Percentiles rank a stretch among this genome's conserved stretches.
These are phyloP conservation scores for Lerema accius DNA, from an alignment of 1,140 invertebrate genomes.

Conservation along the genomic window DNA sequence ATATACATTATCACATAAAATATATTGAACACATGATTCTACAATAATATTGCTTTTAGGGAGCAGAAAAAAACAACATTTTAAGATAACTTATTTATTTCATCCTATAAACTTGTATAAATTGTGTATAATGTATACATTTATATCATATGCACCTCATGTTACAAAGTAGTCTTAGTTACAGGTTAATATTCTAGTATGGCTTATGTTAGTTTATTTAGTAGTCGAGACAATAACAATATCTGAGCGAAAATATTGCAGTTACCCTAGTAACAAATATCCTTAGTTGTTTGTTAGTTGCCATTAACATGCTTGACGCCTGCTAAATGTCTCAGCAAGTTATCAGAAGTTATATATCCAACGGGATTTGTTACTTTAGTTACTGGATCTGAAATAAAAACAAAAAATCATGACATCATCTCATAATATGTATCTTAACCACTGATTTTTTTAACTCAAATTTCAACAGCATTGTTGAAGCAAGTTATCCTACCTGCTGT, in stretches of 20 bases:
- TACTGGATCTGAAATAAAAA: slow-evolving; percentile 47
- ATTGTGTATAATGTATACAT: slow-evolving; percentile 12
- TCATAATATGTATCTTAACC: no score
- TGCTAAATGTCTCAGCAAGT: slow-evolving; percentile 47
- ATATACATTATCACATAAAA: no score
- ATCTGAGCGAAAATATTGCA: not conserved
- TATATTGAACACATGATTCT: no score
- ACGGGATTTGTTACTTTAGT: slow-evolving; percentile 44
- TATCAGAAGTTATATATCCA: slow-evolving; percentile 60
- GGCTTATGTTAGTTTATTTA: not conserved
- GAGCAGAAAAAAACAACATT: not conserved
- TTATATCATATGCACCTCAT: slow-evolving; percentile 32
- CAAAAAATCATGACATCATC: no score
- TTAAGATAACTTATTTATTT: slow-evolving; percentile 7
- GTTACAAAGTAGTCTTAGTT: slow-evolving; percentile 9
- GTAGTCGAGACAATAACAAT: not conserved
- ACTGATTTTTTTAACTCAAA: no score
- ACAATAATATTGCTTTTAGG: no score
- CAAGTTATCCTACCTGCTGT: no score
- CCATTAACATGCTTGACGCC: slow-evolving; percentile 48
- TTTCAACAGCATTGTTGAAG: no score
- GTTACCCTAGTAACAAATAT: not conserved
- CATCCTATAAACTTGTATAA: not conserved
- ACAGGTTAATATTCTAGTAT: not conserved
- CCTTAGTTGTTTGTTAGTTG: slow-evolving; percentile 30